Conservation (phyloP, 2,888 invertebrate species). For the Gymnoscelis rufifasciata region DNA sequence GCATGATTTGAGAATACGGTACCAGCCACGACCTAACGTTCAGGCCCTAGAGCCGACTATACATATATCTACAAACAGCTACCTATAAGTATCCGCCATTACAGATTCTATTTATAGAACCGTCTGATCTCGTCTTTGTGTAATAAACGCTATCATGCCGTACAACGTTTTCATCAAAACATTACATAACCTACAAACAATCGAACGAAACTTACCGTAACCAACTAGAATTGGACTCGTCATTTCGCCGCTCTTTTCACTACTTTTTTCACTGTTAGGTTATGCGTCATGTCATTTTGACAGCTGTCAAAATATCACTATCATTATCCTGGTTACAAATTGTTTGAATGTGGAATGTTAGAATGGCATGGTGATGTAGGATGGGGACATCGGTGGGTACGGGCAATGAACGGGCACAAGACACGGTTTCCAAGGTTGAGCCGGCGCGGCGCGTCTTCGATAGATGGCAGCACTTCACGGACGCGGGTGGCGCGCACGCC, state of each 20-base stretch:
- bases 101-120: conserved; percentile 73
- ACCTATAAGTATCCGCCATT: conserved; percentile 69
- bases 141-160: conserved; percentile 61
- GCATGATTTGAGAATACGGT: conserved; percentile 32
- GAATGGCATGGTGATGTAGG: conserved; percentile 50
- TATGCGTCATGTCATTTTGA: conserved; percentile 72
- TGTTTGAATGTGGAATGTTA: no score
- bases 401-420: conserved; percentile 71
- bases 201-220: conserved; percentile 57
- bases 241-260: conserved; percentile 57
- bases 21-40: conserved; percentile 33
- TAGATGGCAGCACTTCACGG: conserved; percentile 55
- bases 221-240: conserved; percentile 48
- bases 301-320: conserved; percentile 48
- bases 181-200: conserved; percentile 59
- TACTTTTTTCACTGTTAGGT: conserved; percentile 52
- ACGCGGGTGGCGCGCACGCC: conserved; percentile 60
- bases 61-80: conserved; percentile 52
- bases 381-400: conserved; percentile 35
- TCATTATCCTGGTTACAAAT: no score
- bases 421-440: conserved; percentile 65
- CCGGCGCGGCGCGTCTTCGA: conserved; percentile 43
- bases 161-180: conserved; percentile 47
- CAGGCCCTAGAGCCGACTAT: conserved; percentile 52
- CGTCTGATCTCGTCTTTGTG: conserved; percentile 73